A percentile compares a stretch with the other conserved stretches of the same genome.
These are phyloP conservation scores for Halesus radiatus DNA, from an alignment of 1,140 invertebrate species.

Conservation along the genomic window DNA sequence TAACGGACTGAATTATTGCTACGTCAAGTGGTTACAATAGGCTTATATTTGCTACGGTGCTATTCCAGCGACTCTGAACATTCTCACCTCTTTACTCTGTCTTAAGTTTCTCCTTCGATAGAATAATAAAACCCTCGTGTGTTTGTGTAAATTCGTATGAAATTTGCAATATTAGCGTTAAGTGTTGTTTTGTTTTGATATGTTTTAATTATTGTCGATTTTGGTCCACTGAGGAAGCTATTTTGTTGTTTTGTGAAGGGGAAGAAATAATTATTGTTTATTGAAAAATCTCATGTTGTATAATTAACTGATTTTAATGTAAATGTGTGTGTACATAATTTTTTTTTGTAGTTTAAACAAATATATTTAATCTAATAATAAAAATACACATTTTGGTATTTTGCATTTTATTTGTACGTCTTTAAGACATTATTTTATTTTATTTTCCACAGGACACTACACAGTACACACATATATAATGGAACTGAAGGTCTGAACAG, in stretches of 20 bases:
- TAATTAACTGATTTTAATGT: constrained; percentile 60
- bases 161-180: constrained; percentile 71
- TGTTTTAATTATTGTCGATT: constrained; percentile 60
- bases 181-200: constrained; percentile 70
- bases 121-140: constrained; percentile 1
- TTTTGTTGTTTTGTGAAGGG: constrained; percentile 59
- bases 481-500: not conserved
- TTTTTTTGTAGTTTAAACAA: constrained; percentile 48
- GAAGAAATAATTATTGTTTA: constrained; percentile 53
- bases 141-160: constrained; percentile 61
- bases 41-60: constrained; percentile 38
- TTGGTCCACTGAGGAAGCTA: constrained; percentile 55
- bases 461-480: not conserved
- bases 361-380: constrained; percentile 46
- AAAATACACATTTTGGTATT: constrained; percentile 47
- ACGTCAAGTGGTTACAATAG: constrained; percentile 35
- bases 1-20: constrained; percentile 28
- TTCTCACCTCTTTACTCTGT: constrained; percentile 53
- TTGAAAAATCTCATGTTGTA: constrained; percentile 58
- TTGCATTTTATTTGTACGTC: constrained; percentile 47
- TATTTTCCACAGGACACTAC: not conserved
- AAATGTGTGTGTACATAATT: constrained; percentile 58
- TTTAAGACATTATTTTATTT: not conserved
- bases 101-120: constrained; percentile 53
- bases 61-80: constrained; percentile 30